Evolutionary conservation across 2,113 vertebrate species (phyloP).

Genomic region (Aptenodytes patagonicus): DNA sequence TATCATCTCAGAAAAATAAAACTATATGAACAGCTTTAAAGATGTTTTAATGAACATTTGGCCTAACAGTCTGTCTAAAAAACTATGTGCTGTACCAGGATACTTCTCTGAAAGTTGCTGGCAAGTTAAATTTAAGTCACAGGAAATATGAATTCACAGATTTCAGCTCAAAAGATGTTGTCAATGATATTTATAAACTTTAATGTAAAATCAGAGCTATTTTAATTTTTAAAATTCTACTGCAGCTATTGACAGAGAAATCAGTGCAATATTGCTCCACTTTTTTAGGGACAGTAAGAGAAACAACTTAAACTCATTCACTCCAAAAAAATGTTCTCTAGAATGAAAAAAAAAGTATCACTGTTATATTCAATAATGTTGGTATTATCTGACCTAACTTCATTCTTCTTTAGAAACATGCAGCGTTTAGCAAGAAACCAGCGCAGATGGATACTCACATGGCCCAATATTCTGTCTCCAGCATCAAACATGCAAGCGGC

Average conservation of each 20-base stretch:
- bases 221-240: neutral
- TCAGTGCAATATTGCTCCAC: neutral
- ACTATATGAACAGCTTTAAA: slow-evolving; percentile 1
- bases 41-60: slow-evolving; percentile 19
- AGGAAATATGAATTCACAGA: neutral
- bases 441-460: neutral
- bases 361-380: neutral
- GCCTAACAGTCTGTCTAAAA: neutral
- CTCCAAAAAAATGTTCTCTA: neutral
- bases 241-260: neutral
- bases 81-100: neutral
- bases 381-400: neutral
- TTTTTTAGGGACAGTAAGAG: neutral
- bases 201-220: neutral
- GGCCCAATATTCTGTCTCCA: neutral
- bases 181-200: neutral
- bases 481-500: neutral
- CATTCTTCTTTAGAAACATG: neutral
- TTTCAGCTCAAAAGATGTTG: neutral
- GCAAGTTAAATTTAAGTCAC: neutral
- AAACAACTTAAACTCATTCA: neutral
- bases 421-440: neutral
- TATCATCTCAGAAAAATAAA: neutral
- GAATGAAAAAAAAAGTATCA: neutral
- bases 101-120: neutral